Conservation (phyloP, 2,113 vertebrate genomes). For the Burhinus oedicnemus region DNA sequence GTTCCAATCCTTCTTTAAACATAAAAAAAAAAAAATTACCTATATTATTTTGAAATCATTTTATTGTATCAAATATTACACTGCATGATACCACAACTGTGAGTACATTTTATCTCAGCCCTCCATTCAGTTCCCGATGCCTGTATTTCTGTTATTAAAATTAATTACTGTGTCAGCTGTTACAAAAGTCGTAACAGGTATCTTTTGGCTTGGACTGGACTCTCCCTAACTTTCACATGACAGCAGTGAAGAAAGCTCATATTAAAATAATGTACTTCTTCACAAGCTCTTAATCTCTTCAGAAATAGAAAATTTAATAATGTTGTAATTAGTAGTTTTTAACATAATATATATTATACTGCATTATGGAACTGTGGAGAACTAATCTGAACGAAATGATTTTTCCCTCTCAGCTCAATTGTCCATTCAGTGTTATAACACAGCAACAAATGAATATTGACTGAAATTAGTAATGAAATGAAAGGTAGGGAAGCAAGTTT, state of each 20-base stretch:
- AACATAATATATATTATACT: background rate
- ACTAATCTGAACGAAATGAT: background rate
- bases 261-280: background rate
- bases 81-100: background rate
- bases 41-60: background rate
- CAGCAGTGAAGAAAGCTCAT: background rate
- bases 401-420: background rate
- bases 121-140: background rate
- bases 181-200: background rate
- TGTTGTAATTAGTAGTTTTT: background rate
- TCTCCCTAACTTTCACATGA: background rate
- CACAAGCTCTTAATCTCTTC: background rate
- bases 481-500: background rate
- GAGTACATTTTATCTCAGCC: conserved; percentile 16
- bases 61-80: conserved; percentile 3
- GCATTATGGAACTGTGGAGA: background rate
- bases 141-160: background rate
- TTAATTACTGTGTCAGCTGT: background rate
- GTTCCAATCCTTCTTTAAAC: conserved; percentile 65
- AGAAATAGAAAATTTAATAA: background rate
- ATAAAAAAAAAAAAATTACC: conserved; percentile 6
- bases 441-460: background rate
- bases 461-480: background rate
- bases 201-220: background rate
- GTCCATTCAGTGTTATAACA: background rate